Base-by-base conservation (phyloP, 2,797 vertebrate genomes). In the Anguilla pacifica region DNA sequence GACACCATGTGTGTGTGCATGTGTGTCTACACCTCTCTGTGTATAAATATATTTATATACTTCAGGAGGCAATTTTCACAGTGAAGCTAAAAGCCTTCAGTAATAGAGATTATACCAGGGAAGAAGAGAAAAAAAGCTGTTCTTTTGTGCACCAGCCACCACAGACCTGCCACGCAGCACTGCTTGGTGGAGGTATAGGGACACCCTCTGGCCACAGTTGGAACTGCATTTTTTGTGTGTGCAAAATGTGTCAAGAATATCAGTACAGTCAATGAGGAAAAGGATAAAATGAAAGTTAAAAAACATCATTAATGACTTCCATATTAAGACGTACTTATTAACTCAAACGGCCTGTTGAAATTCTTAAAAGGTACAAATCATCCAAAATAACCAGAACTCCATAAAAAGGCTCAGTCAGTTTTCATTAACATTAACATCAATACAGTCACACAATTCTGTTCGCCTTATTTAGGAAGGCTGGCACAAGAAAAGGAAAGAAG, bases 131-230 rank as follows among this genome's bases (percentile, higher is more conserved):
- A 87, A 86, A 53, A 74, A 77, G 87, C 64, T 10, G 70, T 77
- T 83, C 61, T 86, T 84, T 77, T 85, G 39, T 85, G 88, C 87
- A 85, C 87, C 85, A 90, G 88, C 85, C 79, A 77, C 87, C 86
- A 84, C 88, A 55, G 17, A 77, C 86, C 28, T 17, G 13, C 35
- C 51, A 72, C 35, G 31, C 43, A 28, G 9, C n/a, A 43, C 86
- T 82, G 70, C 84, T 77, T 61, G 77, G 49, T 90, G 89, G 90
- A 92, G 86, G 86, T 79, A 92, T 91, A 90, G 89, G 91, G 92
- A 92, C 92, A 92, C 92, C 92, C 89, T 19, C 85, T 88, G 92
- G 90, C n/a, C 39, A 15, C 31, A 25, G 22, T 0, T 11, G 72
- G 28, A 84, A 93, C 53, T 88, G 88, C 91, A 91, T 67, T 67